A percentile compares a stretch with the other conserved stretches of the same genome.
These are phyloP conservation scores for Melanostoma scalare DNA, from an alignment of 2,888 invertebrate species.

Conservation along the genomic window DNA sequence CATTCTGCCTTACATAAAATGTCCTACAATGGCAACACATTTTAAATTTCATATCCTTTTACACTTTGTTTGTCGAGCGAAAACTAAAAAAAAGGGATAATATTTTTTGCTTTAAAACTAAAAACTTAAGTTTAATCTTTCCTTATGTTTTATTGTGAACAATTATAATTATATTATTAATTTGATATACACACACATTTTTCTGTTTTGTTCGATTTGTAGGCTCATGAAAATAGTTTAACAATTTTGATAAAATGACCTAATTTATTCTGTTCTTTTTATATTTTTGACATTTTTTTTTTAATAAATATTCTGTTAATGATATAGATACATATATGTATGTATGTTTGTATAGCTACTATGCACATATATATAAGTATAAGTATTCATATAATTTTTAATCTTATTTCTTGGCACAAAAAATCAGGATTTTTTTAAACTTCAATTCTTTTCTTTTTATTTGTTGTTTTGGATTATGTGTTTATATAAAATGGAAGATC, in stretches of 20 bases:
- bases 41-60: neutral
- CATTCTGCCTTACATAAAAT: neutral
- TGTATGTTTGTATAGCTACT: neutral
- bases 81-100: too few species aligned
- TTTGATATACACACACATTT: neutral
- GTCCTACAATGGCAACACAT: too few species aligned
- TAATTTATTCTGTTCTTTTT: slow-evolving; percentile 9
- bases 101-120: too few species aligned
- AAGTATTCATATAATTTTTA: slow-evolving; percentile 14
- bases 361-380: slow-evolving; percentile 19
- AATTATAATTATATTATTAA: neutral
- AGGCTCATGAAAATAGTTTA: slow-evolving; percentile 21
- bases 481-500: slow-evolving; percentile 63
- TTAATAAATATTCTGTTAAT: slow-evolving; percentile 46
- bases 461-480: slow-evolving; percentile 29
- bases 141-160: neutral
- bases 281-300: slow-evolving; percentile 23
- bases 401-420: slow-evolving; percentile 56
- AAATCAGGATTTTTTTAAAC: slow-evolving; percentile 47
- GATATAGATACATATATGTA: slow-evolving; percentile 23
- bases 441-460: slow-evolving; percentile 8
- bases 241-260: slow-evolving; percentile 58
- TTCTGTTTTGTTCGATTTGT: slow-evolving; percentile 1
- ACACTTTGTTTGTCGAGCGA: too few species aligned
- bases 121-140: too few species aligned